These are phyloP conservation scores for Druon quercuslanigerum DNA, from an alignment of 1,140 invertebrate genomes.

Conservation along the genomic window DNA sequence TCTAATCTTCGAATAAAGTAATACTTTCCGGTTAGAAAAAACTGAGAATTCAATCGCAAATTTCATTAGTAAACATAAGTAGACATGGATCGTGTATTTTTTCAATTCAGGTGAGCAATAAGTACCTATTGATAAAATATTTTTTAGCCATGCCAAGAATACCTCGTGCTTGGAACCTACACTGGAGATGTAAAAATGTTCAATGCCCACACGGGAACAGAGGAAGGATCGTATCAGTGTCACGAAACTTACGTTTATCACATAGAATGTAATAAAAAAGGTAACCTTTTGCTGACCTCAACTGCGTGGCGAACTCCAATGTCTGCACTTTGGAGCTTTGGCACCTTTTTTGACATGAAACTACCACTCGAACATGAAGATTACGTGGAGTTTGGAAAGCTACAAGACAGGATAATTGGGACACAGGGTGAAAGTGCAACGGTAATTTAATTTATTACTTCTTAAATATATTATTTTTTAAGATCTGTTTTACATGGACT, in stretches of 20 bases:
- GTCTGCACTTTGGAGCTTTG: conserved; percentile 91
- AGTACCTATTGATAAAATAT: conserved; percentile 28
- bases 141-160: conserved; percentile 85
- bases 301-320: conserved; percentile 88
- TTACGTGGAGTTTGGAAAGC: conserved; percentile 94
- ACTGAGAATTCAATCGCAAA: no score
- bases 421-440: conserved; percentile 86
- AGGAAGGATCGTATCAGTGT: conserved; percentile 86
- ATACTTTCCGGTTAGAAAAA: no score
- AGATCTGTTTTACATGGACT: neutral
- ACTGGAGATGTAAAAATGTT: conserved; percentile 91
- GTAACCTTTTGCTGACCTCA: conserved; percentile 89
- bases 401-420: conserved; percentile 90
- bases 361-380: conserved; percentile 88
- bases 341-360: conserved; percentile 83
- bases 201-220: conserved; percentile 87
- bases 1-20: no score
- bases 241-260: conserved; percentile 90
- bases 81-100: no score
- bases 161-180: conserved; percentile 89
- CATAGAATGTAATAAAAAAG: conserved; percentile 83
- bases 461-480: conserved; percentile 12
- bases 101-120: no score
- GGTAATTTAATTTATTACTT: conserved; percentile 71
- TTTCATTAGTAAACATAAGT: no score